Base-by-base conservation (phyloP, 37 sponge, comb jelly and placozoan genomes). In the Beroe forskalii region DNA sequence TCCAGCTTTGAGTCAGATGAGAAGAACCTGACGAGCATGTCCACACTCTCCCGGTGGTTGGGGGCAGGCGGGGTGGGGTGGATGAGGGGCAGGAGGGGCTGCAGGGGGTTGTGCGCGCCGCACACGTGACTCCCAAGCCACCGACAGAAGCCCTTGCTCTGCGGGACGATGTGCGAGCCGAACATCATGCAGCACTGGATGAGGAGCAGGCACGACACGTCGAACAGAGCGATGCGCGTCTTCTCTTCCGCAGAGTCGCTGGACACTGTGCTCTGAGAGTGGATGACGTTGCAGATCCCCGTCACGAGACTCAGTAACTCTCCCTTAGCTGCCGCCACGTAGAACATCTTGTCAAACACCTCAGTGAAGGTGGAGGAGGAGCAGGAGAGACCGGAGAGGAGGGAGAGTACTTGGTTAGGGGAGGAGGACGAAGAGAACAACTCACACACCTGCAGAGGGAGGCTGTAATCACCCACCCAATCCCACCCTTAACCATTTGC, bases 101-200 rank as follows among this genome's bases (percentile, higher is more conserved):
- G 86, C 30, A 44, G 44, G 55, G 86, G 86, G 30, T 44, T 80
- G 30, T 80, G 14, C 48, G 42, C 0, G 0, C 86, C 86, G 20
- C 86, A 80, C 55, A 44, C 44, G 55, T 80, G 86, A 80, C 55
- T 44, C 48, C 86, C 86, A 12, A 80, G 31, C 86, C 86, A 80
- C 40, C 86, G 44, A 42, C 86, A 41, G 31, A 80, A 80, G 0
- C 27, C 22, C 28, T 25, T 37, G 8, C 48, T 42, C 55, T 41
- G 30, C 23, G 86, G 86, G 25, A 80, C 86, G 2, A 80, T 37
- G 0, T 80, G 40, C 0, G 86, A 41, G 0, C 86, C 86, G 55
- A 80, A 80, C 55, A 80, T 80, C 86, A 80, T 80, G 4, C 55
- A 44, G 55, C 86, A 80, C 30, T 37, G n/a, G 27, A 80, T 44